phyloP scores from a whole-genome alignment of 1,140 invertebrate species.

The Tigriopus japonicus region DNA sequence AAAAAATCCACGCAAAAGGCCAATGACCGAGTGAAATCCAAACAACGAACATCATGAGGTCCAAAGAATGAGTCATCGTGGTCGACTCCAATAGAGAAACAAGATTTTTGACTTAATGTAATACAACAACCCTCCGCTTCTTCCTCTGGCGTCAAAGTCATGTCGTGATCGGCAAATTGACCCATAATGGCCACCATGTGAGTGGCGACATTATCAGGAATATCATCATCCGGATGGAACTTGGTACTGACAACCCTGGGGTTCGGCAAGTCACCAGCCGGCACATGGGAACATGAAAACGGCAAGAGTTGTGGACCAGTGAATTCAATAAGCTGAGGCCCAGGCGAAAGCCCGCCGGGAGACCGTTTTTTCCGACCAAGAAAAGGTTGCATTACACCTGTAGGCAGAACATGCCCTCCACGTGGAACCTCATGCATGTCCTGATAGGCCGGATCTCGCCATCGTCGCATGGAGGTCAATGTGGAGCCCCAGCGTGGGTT shows the following conservation, averaged over 20 bases:
- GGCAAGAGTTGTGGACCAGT: too few species aligned
- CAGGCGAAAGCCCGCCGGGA: background rate
- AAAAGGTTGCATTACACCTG: too few species aligned
- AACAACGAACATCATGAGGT: background rate
- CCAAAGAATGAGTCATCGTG: background rate
- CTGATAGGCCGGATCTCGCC: too few species aligned
- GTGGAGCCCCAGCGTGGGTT: too few species aligned
- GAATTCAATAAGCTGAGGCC: too few species aligned
- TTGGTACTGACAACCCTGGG: background rate
- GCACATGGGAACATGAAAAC: too few species aligned
- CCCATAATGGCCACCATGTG: slow-evolving; percentile 53
- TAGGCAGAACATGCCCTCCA: too few species aligned
- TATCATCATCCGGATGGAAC: background rate
- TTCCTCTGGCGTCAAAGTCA: slow-evolving; percentile 17
- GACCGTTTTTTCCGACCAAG: too few species aligned
- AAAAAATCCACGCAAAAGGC: background rate
- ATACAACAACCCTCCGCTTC: background rate
- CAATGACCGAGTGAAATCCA: background rate
- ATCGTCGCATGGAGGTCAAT: too few species aligned
- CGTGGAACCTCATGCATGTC: too few species aligned
- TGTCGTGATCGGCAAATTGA: slow-evolving; percentile 23
- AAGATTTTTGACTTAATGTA: background rate
- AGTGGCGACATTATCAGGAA: slow-evolving; percentile 25
- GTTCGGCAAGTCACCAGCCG: background rate
- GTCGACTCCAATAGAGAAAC: background rate